A percentile compares a stretch with the other conserved stretches of the same genome.
These are phyloP conservation scores for Perca flavescens DNA, from an alignment of 2,113 vertebrate species.

Conservation along the genomic window DNA sequence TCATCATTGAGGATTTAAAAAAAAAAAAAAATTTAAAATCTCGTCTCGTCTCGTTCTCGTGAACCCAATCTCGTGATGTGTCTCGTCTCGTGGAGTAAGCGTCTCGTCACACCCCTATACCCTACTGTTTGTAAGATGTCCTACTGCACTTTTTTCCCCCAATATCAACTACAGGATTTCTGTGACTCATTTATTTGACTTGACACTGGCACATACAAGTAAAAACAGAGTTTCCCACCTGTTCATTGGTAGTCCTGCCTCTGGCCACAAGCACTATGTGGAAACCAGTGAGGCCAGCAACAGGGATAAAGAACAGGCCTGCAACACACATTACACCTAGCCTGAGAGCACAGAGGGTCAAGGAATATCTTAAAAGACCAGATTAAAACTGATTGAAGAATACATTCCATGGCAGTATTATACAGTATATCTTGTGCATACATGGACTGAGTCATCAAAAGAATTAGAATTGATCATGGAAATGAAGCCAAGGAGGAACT, in stretches of 20 bases:
- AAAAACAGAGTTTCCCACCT: conserved; percentile 81
- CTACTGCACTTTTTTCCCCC: background rate
- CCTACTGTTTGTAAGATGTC: background rate
- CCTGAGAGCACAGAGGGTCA: conserved; percentile 79
- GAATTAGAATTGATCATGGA: too few species aligned
- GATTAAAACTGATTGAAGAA: background rate
- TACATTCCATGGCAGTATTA: background rate
- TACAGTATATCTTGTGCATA: background rate
- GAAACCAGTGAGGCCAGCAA: conserved; percentile 96
- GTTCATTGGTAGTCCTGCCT: conserved; percentile 96
- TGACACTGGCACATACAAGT: background rate
- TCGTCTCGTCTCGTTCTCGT: too few species aligned
- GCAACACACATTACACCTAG: conserved; percentile 98
- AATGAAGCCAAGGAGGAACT: too few species aligned
- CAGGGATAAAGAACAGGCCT: conserved; percentile 96
- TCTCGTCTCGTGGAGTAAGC: too few species aligned
- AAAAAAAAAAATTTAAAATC: too few species aligned
- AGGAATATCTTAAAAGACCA: conserved; percentile 47
- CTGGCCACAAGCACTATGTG: conserved; percentile 96
- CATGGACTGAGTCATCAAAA: background rate
- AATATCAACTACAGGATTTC: background rate
- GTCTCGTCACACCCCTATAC: too few species aligned
- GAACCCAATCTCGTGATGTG: too few species aligned
- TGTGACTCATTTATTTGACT: background rate
- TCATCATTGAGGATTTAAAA: too few species aligned